Base-by-base conservation (phyloP, 2,888 invertebrate genomes). In the Therioaphis trifolii region DNA sequence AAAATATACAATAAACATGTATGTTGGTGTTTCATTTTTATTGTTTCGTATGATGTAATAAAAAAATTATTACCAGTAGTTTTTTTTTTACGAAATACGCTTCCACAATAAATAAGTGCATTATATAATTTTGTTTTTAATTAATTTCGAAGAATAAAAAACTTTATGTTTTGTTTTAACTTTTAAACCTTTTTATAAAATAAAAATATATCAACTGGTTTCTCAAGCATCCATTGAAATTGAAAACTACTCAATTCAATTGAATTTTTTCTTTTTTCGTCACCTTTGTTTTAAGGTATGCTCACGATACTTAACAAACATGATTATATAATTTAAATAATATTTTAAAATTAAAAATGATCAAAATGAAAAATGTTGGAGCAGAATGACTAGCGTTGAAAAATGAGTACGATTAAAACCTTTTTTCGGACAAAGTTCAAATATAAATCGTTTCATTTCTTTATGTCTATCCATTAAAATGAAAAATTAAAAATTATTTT, bases 41-140 rank as follows among this genome's bases (percentile, higher is more conserved):
- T n/a, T 7, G 15, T 9, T 12, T 24, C 43, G 21, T 43, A 15
- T 43, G 24, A 43, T 21, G 24, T 43, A 9, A 58, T 58, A 61
- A 61, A 1, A 58, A 12, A 76, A 74, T 40, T 15, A 43, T n/a
- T 12, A 76, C 61, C n/a, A 55, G 7, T 27, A 46, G n/a, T n/a
- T 24, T 46, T 76, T 61, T 40, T n/a, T 49, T 15, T 46, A 63
- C n/a, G 15, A 76, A 29, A 49, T 4, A 63, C n/a, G 63, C 15
- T 63, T 63, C 15, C 15, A n/a, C 15, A 21, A 21, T 9, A 29
- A 58, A 76, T 27, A 43, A 46, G 46, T 27, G 21, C 63, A 46
- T 63, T 46, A 63, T 49, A n/a, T 29, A 21, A 61, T 61, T 29
- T 63, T 76, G 18, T 76, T 76, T 49, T 46, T 14, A 63, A 76